A percentile compares a stretch with the other conserved stretches of the same genome.
Conservation (phyloP, 2,888 invertebrate genomes). For the Cylloceria caligata region DNA sequence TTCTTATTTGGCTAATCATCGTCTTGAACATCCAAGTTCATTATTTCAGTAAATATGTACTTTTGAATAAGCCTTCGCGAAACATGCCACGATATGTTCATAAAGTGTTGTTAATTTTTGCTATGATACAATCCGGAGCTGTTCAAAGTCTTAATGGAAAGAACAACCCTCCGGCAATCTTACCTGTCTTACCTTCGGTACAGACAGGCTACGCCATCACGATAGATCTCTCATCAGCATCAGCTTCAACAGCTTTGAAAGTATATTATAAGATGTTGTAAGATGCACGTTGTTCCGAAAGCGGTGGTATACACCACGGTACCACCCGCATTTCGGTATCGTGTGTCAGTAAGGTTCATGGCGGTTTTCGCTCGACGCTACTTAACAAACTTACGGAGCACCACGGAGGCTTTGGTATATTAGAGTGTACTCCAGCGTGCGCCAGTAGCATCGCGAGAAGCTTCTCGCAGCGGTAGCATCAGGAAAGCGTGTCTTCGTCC, state of each 20-base stretch:
- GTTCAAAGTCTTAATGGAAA: conserved; percentile 53
- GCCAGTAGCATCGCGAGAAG: conserved; percentile 40
- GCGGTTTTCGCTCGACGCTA: conserved; percentile 82
- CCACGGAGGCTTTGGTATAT: conserved; percentile 39
- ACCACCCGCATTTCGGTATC: conserved; percentile 73
- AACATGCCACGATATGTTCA: conserved; percentile 1
- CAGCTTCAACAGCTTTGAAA: conserved; percentile 59
- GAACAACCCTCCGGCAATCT: conserved; percentile 40
- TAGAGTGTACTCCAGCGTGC: conserved; percentile 49
- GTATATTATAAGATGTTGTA: conserved; percentile 57
- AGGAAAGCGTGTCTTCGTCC: conserved; percentile 69
- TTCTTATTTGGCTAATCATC: background rate
- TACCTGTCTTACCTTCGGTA: conserved; percentile 9
- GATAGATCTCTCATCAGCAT: conserved; percentile 59
- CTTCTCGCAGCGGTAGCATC: conserved; percentile 51
- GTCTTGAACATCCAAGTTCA: background rate
- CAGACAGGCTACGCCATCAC: conserved; percentile 8
- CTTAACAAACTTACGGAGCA: conserved; percentile 83
- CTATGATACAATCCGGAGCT: conserved; percentile 7
- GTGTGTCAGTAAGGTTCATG: conserved; percentile 81
- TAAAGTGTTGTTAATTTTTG: background rate
- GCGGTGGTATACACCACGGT: conserved; percentile 9
- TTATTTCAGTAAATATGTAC: background rate
- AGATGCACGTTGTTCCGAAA: conserved; percentile 46
- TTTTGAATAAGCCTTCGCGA: background rate